Evolutionary conservation across 1,140 invertebrate genomes (phyloP).

Genomic region (Harlomillsia oculata): DNA sequence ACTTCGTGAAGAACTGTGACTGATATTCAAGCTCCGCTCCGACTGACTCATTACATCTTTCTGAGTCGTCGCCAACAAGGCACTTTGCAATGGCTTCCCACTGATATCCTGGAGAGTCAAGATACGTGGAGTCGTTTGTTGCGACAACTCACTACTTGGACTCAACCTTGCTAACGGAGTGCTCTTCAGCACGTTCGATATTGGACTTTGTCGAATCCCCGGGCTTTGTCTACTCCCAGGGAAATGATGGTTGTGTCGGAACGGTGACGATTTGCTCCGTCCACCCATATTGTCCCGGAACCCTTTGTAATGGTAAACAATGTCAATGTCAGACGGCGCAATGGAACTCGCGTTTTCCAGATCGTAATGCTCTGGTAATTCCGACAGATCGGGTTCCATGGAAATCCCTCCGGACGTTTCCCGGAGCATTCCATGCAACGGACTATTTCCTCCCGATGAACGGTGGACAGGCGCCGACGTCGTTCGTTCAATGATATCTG

Average conservation of each 20-base stretch:
- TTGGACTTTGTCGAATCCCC: constrained; percentile 35
- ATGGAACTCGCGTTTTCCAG: constrained; percentile 94
- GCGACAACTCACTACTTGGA: constrained; percentile 81
- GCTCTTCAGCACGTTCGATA: constrained; percentile 57
- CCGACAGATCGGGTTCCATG: constrained; percentile 46
- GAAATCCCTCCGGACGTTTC: constrained; percentile 21
- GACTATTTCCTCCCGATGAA: constrained; percentile 17
- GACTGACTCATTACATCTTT: constrained; percentile 60
- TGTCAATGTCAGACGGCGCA: constrained; percentile 92
- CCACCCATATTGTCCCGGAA: constrained; percentile 55
- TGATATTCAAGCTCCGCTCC: constrained; percentile 59
- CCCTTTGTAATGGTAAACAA: constrained; percentile 90
- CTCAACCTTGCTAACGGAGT: constrained; percentile 80
- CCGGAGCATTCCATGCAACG: constrained; percentile 18
- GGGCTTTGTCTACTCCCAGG: constrained; percentile 33
- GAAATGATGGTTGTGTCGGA: constrained; percentile 33
- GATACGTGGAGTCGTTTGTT: constrained; percentile 74
- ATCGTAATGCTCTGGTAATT: constrained; percentile 90
- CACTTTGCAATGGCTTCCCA: constrained; percentile 72
- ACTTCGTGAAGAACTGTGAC: constrained; percentile 31
- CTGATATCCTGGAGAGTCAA: constrained; percentile 86
- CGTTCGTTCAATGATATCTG: constrained; percentile 34
- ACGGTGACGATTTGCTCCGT: constrained; percentile 30
- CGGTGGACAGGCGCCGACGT: constrained; percentile 20
- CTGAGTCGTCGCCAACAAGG: constrained; percentile 61